phyloP scores from a whole-genome alignment of 2,888 invertebrate genomes.

The Drosophila austrosaltans region DNA sequence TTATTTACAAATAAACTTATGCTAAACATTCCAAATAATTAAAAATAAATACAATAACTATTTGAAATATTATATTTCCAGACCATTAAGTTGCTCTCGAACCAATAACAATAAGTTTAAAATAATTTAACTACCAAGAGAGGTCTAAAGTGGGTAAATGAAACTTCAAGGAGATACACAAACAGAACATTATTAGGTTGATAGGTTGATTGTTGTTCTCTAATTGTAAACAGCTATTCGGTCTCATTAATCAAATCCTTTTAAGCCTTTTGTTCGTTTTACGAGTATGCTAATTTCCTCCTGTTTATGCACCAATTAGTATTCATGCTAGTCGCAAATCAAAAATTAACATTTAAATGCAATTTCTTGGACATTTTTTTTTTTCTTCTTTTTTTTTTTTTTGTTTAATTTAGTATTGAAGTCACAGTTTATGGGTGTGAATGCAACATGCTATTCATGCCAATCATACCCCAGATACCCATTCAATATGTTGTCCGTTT shows the following conservation, averaged over 20 bases:
- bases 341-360: not conserved
- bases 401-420: not conserved
- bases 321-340: not conserved
- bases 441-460: not conserved
- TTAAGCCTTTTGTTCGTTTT: conserved; percentile 1
- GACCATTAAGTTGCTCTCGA: not conserved
- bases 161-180: too few species aligned
- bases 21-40: too few species aligned
- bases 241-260: not conserved
- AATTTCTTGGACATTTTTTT: not conserved
- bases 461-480: not conserved
- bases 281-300: conserved; percentile 1
- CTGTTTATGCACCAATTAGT: not conserved
- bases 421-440: not conserved
- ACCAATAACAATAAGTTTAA: not conserved
- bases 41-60: too few species aligned
- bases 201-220: not conserved
- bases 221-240: not conserved
- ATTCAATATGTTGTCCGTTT: conserved; percentile 28
- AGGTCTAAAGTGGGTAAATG: too few species aligned
- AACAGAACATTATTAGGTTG: too few species aligned
- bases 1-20: too few species aligned
- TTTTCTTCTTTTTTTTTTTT: not conserved
- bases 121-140: too few species aligned
- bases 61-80: too few species aligned